Evolutionary conservation across 2,113 vertebrate genomes (phyloP).

Genomic region (Patagioenas fasciata): DNA sequence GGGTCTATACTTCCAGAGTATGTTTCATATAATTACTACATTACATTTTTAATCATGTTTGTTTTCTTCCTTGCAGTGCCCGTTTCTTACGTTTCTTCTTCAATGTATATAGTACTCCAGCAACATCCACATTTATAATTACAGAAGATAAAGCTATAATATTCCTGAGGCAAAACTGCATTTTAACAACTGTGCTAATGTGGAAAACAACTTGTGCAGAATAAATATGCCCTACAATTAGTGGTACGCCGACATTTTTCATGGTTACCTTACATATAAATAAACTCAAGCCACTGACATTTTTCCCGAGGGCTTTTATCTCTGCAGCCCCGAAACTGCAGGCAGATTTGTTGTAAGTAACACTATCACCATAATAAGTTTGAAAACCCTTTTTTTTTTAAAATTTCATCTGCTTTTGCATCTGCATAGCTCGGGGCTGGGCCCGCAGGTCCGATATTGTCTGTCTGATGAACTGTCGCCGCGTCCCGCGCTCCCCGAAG

Average conservation of each 20-base stretch:
- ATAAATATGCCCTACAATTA: constrained; percentile 77
- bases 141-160: constrained; percentile 63
- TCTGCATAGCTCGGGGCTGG: constrained; percentile 75
- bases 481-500: constrained; percentile 40
- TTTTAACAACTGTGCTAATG: constrained; percentile 68
- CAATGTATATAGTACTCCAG: background rate
- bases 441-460: constrained; percentile 63
- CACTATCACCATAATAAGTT: constrained; percentile 71
- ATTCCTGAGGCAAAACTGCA: constrained; percentile 61
- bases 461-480: constrained; percentile 63
- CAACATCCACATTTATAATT: constrained; percentile 64
- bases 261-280: constrained; percentile 64
- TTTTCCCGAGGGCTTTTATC: constrained; percentile 65
- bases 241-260: constrained; percentile 60
- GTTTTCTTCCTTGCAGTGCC: constrained; percentile 13
- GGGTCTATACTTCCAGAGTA: background rate
- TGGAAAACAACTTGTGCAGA: constrained; percentile 70
- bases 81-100: background rate
- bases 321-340: constrained; percentile 62
- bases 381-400: constrained; percentile 67
- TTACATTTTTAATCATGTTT: constrained; percentile 52
- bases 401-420: constrained; percentile 73
- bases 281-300: constrained; percentile 65
- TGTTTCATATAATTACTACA: background rate
- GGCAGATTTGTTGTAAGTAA: constrained; percentile 70